Base-by-base conservation (phyloP, 2,888 invertebrate genomes). In the Patella ulyssiponensis region DNA sequence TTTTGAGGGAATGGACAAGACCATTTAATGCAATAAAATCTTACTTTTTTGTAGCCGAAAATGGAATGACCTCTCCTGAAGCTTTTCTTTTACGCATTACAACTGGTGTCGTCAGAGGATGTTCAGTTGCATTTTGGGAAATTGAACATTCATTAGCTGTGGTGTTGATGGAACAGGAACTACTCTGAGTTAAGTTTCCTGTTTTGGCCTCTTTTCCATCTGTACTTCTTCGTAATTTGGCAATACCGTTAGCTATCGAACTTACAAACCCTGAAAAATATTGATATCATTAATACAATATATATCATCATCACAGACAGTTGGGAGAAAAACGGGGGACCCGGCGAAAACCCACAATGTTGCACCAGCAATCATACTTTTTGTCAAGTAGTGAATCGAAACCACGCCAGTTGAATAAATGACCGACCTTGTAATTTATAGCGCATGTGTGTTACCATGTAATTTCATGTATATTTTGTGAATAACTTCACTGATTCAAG, bases 1-100 rank as follows among this genome's bases (percentile, higher is more conserved):
- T 5, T 56, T 27, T 7, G 44, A 58, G 33, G 15, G 1, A 58
- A 53, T n/a, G 1, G 7, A 52, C 5, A 33, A 56, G 15, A 69
- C 20, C 7, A n/a, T n/a, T n/a, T 51, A 27, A 70, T 17, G 73
- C 17, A 51, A 64, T 53, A 23, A 54, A 9, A 64, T 54, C 85
- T 77, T 84, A 90, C 90, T 87, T 88, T 81, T 89, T 89, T 17
- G 87, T 84, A 9, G 89, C 86, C 44, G 90, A 89, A 77, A 90
- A 88, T 1, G 88, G 86, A 44, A 85, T 77, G 23, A 76, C 79
- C 20, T 88, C 88, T 3, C 82, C 84, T 9, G 86, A 85, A 17
- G 85, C 84, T 56, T 85, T 85, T 71, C 89, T 83, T 74, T 88
- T 90, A 71, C 88, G 80, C 78, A 88, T 85, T 44, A 90, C 84